These are phyloP conservation scores for Mormyrus proboscirostris DNA, from an alignment of 2,797 vertebrate species.

Conservation along the genomic window DNA sequence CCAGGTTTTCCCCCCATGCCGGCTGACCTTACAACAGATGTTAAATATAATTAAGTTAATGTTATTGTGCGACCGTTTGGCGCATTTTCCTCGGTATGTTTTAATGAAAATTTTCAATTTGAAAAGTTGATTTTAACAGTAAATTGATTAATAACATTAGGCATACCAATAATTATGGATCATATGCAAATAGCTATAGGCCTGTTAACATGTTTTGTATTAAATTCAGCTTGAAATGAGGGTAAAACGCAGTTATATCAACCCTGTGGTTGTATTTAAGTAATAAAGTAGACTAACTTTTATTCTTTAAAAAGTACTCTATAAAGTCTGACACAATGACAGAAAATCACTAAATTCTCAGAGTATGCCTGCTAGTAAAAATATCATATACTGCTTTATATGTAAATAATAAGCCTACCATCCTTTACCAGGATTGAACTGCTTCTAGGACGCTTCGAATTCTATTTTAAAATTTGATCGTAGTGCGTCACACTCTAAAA, in stretches of 20 bases:
- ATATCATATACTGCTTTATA: background rate
- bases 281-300: background rate
- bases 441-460: background rate
- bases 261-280: background rate
- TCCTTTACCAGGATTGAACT: background rate
- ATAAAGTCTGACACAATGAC: background rate
- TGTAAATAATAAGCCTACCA: background rate
- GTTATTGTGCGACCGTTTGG: background rate
- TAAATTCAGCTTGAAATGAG: background rate
- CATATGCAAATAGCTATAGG: background rate
- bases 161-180: background rate
- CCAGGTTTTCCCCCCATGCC: background rate
- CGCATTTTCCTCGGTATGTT: background rate
- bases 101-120: background rate
- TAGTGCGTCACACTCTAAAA: background rate
- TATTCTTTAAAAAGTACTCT: background rate
- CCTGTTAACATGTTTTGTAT: background rate
- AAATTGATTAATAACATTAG: background rate
- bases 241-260: background rate
- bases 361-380: background rate
- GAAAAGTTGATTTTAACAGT: background rate
- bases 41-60: conserved; percentile 4
- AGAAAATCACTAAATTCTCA: background rate
- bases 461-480: background rate
- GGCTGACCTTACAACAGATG: background rate